Conservation (phyloP, 2,888 invertebrate species). For the Carpatolechia fugitivella region DNA sequence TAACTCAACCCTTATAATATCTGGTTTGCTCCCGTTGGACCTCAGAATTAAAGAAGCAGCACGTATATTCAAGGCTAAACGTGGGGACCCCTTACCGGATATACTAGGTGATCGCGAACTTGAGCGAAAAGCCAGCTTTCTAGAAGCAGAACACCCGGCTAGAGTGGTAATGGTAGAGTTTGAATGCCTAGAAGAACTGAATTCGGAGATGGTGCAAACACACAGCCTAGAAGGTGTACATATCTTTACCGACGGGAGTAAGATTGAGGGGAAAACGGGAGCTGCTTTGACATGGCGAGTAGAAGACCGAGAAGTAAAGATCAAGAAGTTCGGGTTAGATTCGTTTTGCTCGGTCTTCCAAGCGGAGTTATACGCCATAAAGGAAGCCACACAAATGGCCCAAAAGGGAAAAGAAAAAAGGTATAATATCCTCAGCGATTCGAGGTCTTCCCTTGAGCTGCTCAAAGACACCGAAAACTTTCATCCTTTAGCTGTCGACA, state of each 20-base stretch:
- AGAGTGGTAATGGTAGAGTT: not conserved
- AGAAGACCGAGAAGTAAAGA: not conserved
- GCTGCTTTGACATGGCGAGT: not conserved
- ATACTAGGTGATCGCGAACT: constrained; percentile 16
- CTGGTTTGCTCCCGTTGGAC: constrained; percentile 1
- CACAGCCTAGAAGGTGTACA: too few relatives aligned
- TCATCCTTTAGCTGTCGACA: not conserved
- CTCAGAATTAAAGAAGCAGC: not conserved
- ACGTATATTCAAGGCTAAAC: not conserved
- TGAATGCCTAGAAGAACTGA: not conserved
- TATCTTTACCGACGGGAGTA: too few relatives aligned
- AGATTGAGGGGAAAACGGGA: not conserved
- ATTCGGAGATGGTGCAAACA: too few relatives aligned
- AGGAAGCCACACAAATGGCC: not conserved
- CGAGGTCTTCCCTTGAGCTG: not conserved
- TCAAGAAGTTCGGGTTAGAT: constrained; percentile 4
- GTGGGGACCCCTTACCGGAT: too few relatives aligned
- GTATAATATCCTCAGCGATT: constrained; percentile 1
- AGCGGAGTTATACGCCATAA: not conserved
- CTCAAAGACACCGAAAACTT: not conserved
- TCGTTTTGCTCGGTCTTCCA: constrained; percentile 11
- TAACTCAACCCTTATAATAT: constrained; percentile 15
- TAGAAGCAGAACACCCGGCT: constrained; percentile 12
- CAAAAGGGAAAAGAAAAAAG: not conserved
- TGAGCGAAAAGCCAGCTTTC: constrained; percentile 14